Conservation (phyloP, 2,797 vertebrate genomes). For the Molothrus aeneus region DNA sequence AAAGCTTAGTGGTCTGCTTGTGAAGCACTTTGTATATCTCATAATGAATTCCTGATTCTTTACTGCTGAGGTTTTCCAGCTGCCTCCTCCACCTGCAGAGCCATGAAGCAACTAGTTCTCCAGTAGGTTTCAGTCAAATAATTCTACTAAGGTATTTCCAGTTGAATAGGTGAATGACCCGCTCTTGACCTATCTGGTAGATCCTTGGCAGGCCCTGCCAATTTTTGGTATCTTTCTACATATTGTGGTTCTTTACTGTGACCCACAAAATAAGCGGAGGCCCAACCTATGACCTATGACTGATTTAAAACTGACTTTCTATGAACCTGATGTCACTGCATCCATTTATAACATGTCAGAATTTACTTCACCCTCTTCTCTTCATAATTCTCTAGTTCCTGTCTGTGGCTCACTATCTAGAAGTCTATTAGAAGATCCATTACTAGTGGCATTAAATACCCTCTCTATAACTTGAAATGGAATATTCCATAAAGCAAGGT, state of each 20-base stretch:
- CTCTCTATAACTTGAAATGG: background rate
- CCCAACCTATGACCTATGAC: background rate
- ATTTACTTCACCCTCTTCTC: background rate
- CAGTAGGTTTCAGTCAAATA: background rate
- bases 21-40: background rate
- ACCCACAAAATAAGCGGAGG: background rate
- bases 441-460: conserved; percentile 6
- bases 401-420: background rate
- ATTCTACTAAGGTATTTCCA: background rate
- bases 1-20: background rate
- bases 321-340: background rate
- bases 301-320: background rate
- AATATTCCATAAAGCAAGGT: background rate
- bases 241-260: background rate
- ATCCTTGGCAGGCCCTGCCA: background rate
- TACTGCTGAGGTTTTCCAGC: background rate
- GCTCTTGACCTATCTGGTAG: background rate
- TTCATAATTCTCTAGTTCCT: background rate
- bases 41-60: background rate
- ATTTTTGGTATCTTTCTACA: background rate
- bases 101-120: background rate
- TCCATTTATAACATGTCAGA: background rate
- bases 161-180: background rate
- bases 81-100: background rate
- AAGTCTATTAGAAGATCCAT: background rate